Base-by-base conservation (phyloP, 1,140 invertebrate genomes). In the Babylonia areolata region DNA sequence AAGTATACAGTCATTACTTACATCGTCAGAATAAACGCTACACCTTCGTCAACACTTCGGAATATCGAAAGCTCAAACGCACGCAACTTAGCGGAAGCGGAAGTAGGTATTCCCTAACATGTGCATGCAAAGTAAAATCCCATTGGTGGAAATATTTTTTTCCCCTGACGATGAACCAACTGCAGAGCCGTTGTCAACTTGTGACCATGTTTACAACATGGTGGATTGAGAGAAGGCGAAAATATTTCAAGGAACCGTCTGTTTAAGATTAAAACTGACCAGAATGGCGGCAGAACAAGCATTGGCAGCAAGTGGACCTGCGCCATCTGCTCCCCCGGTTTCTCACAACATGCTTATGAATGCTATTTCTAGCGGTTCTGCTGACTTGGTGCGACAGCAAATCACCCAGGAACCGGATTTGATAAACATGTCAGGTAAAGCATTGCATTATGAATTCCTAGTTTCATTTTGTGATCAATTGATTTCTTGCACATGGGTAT, bases 321-420 rank as follows among this genome's bases (percentile, higher is more conserved):
- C 69, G 15, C 46, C 79, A 51, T 51, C 64, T 2, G 64, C 77
- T 20, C 79, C 79, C 3, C 75, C 79, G 15, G 0, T 75, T 46
- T 35, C 79, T 1, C 73, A 87, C 73, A 88, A 89, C 77, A 75
- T 90, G 17, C 54, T 92, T 58, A 82, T 89, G 75, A 87, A 90
- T 64, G 90, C 89, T 31, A 89, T 92, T 31, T 90, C 88, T 31
- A 90, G 81, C 28, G 90, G 90, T 85, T 86, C 90, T 28, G 88
- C 87, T 15, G 87, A 88, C 35, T 64, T 88, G 17, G 90, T 92
- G 1, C 87, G 90, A 33, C 89, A 92, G 84, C 71, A 91, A 2
- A 79, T 92, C 46, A 78, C 85, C 51, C 86, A 89, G 51, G 86
- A 90, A 40, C 91, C 92, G 39, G 54, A 88, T 11, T 80, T 92